phyloP scores from a whole-genome alignment of 2,888 invertebrate species.

The Steinernema hermaphroditum region DNA sequence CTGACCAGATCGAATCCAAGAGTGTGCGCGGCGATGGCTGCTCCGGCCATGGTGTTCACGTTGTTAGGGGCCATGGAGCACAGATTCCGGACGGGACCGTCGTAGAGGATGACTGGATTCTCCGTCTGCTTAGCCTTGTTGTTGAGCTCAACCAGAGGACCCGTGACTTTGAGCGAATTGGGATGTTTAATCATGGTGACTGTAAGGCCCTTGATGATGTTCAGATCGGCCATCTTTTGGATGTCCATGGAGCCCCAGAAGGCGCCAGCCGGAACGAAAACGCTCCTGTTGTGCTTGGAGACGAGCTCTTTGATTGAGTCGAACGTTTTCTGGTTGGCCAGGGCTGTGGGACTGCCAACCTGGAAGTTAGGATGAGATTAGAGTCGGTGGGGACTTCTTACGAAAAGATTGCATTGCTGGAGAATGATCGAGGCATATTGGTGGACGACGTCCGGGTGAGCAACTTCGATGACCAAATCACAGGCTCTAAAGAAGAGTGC shows the following conservation, averaged over 20 bases:
- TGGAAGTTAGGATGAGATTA: conserved; percentile 41
- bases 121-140: conserved; percentile 59
- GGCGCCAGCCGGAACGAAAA: conserved; percentile 71
- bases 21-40: conserved; percentile 70
- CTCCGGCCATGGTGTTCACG: conserved; percentile 73
- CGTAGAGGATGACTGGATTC: conserved; percentile 68
- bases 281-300: conserved; percentile 59
- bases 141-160: conserved; percentile 68
- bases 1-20: conserved; percentile 71
- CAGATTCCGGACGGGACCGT: conserved; percentile 70
- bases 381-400: conserved; percentile 50
- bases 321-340: conserved; percentile 69
- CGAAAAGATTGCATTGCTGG: conserved; percentile 69
- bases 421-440: conserved; percentile 69
- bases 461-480: conserved; percentile 70
- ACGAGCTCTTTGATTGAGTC: conserved; percentile 64
- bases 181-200: conserved; percentile 72
- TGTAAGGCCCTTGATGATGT: conserved; percentile 67
- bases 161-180: conserved; percentile 65
- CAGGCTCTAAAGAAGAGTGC: conserved; percentile 46
- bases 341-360: conserved; percentile 72
- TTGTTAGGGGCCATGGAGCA: conserved; percentile 72
- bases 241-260: conserved; percentile 72
- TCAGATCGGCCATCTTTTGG: conserved; percentile 70
- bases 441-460: conserved; percentile 70